Conservation (phyloP, 2,113 vertebrate species). For the Anoplopoma fimbria region DNA sequence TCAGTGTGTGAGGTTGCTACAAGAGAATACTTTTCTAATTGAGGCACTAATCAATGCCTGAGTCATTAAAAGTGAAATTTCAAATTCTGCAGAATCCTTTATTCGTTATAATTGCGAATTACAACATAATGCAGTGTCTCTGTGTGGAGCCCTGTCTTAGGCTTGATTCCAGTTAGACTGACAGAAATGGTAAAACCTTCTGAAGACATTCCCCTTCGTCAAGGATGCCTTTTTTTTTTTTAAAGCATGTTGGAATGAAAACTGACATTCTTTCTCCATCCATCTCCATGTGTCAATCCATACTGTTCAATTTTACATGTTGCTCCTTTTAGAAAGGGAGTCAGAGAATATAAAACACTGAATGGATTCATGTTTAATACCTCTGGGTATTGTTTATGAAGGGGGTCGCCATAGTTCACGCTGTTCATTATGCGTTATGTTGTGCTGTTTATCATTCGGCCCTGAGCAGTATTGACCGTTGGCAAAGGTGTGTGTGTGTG, state of each 20-base stretch:
- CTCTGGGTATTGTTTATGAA: not conserved
- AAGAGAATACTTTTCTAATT: constrained; percentile 15
- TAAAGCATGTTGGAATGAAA: not conserved
- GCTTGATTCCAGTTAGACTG: not conserved
- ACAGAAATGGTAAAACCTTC: not conserved
- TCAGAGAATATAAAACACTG: not conserved
- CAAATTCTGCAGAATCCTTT: constrained; percentile 3
- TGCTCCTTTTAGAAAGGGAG: not conserved
- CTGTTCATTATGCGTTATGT: not conserved
- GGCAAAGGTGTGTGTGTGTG: not conserved
- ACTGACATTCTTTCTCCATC: not conserved
- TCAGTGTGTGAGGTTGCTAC: constrained; percentile 2
- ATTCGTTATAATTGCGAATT: constrained; percentile 34
- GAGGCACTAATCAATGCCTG: constrained; percentile 23
- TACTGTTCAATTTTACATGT: not conserved
- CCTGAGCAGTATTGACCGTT: constrained; percentile 2
- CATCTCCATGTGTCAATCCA: not conserved
- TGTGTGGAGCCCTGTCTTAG: not conserved
- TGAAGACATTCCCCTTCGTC: not conserved
- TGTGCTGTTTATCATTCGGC: constrained; percentile 11
- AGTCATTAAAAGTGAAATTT: constrained; percentile 29
- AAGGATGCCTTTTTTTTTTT: not conserved
- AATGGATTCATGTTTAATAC: not conserved
- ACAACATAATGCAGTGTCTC: not conserved
- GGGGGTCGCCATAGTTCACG: constrained; percentile 10